Base-by-base conservation (phyloP, 1,140 invertebrate species). In the Heterodera carotae region DNA sequence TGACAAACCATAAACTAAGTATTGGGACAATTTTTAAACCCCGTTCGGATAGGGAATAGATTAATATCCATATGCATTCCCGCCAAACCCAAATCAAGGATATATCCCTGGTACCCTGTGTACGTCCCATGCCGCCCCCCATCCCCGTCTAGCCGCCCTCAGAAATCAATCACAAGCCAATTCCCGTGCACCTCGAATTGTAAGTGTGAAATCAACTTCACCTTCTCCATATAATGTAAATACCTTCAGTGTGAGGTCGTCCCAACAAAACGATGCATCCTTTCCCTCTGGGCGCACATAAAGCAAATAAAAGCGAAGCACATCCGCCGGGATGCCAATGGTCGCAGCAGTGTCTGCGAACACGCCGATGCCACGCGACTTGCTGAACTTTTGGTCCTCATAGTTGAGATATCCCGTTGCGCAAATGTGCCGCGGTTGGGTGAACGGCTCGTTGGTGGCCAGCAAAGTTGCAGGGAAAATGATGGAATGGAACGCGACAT, bases 401-500 rank as follows among this genome's bases (percentile, higher is more conserved):
- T 99, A 99, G 88, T 99, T 99, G n/a, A 99, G 89, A 89, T 98
- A 99, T 86, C 98, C 97, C 92, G 88, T 97, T 22, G 96, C 95
- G 90, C 94, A 93, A 66, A 99, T 91, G 88, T 97, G 92, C 48
- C 92, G 92, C 1, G 97, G 94, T 18, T 94, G 88, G 0, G 92
- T 92, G 87, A 93, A 94, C 12, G 92, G 92, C 81, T 93, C 91
- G 82, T 93, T 91, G 60, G 93, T 92, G 31, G 94, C 95, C 59
- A 98, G 86, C 15, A 94, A 89, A 0, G 92, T 92, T n/a, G 93
- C 92, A 10, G 97, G 97, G 89, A 99, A 99, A 89, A 99, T 94
- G 27, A 99, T 93, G 18, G 92, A 91, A 90, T 99, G 97, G 90
- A 99, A 99, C 15, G 96, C 96, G 33, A 99, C 97, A 90, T 99